These are phyloP conservation scores for Cylindroiulus punctatus DNA, from an alignment of 2,888 invertebrate species.

Conservation along the genomic window DNA sequence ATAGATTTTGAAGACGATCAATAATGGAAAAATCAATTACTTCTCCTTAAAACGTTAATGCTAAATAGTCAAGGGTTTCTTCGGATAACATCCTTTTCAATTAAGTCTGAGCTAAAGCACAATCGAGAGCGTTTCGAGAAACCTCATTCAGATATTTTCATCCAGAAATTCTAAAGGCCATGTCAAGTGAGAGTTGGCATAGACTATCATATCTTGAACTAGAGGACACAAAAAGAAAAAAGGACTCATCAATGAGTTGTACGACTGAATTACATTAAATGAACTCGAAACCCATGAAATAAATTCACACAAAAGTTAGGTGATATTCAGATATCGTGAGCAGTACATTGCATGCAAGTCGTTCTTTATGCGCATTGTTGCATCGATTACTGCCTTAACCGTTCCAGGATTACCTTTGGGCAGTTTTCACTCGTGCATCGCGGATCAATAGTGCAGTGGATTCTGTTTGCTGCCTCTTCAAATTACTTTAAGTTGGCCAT, in stretches of 20 bases:
- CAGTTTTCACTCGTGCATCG: neutral
- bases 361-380: neutral
- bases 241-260: neutral
- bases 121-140: neutral
- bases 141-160: neutral
- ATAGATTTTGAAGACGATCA: neutral
- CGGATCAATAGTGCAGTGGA: neutral
- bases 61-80: neutral
- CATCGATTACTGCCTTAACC: neutral
- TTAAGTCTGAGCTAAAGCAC: neutral
- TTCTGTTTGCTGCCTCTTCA: neutral
- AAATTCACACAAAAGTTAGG: neutral
- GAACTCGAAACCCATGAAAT: neutral
- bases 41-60: neutral
- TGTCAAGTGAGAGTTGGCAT: neutral
- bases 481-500: conserved; percentile 13
- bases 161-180: neutral
- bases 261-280: too few species aligned
- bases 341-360: too few species aligned
- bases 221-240: neutral
- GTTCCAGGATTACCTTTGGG: neutral
- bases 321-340: neutral
- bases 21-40: conserved; percentile 21
- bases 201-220: neutral
- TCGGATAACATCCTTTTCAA: neutral